Evolutionary conservation across 2,113 vertebrate genomes (phyloP).

Genomic region (Pao palembangensis): DNA sequence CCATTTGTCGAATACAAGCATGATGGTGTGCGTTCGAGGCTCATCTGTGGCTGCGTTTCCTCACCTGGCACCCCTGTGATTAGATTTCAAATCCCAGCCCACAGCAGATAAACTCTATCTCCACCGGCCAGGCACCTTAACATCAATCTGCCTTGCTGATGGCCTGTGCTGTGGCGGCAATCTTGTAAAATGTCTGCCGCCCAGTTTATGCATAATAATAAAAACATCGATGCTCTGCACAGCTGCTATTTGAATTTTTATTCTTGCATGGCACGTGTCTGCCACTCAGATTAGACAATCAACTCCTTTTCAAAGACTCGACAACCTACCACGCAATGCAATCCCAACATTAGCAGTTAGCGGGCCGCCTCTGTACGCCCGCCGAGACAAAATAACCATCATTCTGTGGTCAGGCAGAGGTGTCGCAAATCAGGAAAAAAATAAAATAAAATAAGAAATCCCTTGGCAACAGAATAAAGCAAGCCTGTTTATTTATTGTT

Average conservation of each 20-base stretch:
- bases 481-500: constrained; percentile 76
- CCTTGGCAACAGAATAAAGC: constrained; percentile 12
- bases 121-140: constrained; percentile 63
- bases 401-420: constrained; percentile 14
- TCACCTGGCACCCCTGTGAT: constrained; percentile 74
- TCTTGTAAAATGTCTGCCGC: constrained; percentile 44
- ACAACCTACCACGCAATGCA: constrained; percentile 1
- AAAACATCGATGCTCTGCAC: constrained; percentile 37
- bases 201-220: constrained; percentile 49
- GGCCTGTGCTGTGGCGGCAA: constrained; percentile 44
- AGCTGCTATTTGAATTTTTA: constrained; percentile 34
- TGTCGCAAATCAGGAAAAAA: background rate
- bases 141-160: constrained; percentile 65
- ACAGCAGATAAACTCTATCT: constrained; percentile 75
- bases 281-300: constrained; percentile 26
- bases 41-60: constrained; percentile 63
- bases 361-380: background rate
- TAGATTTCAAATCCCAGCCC: constrained; percentile 69
- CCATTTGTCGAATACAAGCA: constrained; percentile 71
- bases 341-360: background rate
- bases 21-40: constrained; percentile 59
- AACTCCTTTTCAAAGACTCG: constrained; percentile 17
- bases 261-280: constrained; percentile 16
- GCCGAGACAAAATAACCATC: background rate
- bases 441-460: background rate